Evolutionary conservation across 2,797 vertebrate species (phyloP).

Genomic region (Centropyge bicolor): DNA sequence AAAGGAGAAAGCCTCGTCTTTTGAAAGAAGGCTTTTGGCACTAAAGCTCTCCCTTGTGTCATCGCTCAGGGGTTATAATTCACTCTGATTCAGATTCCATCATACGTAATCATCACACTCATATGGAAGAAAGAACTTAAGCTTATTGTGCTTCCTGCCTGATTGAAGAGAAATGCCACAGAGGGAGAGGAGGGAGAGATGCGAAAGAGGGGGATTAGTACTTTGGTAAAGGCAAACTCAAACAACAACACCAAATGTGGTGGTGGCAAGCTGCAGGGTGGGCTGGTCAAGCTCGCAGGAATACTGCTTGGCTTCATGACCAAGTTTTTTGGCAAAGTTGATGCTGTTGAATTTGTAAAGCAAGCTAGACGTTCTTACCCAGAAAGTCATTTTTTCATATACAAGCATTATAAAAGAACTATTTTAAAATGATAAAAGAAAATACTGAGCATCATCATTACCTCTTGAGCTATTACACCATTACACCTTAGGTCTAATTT

Average conservation of each 20-base stretch:
- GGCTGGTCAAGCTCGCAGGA: constrained; percentile 11
- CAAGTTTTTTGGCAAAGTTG: background rate
- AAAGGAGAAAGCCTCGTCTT: constrained; percentile 66
- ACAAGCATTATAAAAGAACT: background rate
- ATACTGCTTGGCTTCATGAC: background rate
- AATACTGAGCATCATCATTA: background rate
- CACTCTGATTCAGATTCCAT: constrained; percentile 71
- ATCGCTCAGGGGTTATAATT: constrained; percentile 59
- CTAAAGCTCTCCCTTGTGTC: constrained; percentile 69
- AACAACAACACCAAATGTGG: constrained; percentile 26
- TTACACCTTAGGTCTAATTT: background rate
- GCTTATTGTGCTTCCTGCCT: constrained; percentile 58
- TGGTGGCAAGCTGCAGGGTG: constrained; percentile 31
- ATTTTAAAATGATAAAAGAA: background rate
- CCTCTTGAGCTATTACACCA: background rate
- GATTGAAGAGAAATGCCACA: constrained; percentile 56
- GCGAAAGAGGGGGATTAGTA: constrained; percentile 46
- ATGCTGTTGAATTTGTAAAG: background rate
- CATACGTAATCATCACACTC: constrained; percentile 60
- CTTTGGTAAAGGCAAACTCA: constrained; percentile 39
- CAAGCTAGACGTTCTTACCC: background rate
- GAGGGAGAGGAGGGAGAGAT: constrained; percentile 36
- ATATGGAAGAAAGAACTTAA: constrained; percentile 52
- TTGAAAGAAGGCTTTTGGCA: constrained; percentile 67
- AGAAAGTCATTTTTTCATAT: background rate